Evolutionary conservation across 2,113 vertebrate genomes (phyloP), one percentile per base, ranked within the genome.

Genomic region (Peromyscus maniculatus): DNA sequence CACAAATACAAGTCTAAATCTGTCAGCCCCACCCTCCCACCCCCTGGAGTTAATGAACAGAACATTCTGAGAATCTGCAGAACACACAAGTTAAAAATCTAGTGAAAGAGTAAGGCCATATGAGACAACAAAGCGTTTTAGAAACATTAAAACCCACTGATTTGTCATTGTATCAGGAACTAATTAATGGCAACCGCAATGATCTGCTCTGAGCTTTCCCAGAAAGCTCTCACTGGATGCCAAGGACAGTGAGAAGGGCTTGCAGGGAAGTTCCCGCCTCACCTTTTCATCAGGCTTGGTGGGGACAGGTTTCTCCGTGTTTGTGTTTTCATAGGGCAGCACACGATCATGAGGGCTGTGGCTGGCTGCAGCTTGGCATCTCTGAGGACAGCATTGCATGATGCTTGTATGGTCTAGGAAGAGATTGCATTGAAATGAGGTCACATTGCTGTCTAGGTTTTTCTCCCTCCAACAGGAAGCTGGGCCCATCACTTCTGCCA

Each of bases 251-350:
- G 26, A 31, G 89, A 66, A 46, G 31, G 79, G 31, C 28, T 19
- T 1, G 1, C 24, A 5, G 66, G 72, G 66, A 49, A 3, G 5
- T 0, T 69, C 36, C 43, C 96, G 19, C 52, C 83, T 98, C 98
- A 99, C 98, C 98, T 98, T 97, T 86, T 82, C 86, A 11, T 33
- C 59, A 24, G 78, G 5, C 16, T 67, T 91, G 0, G 9, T 1
- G 11, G 67, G 95, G 62, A 26, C 49, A 17, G 83, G 71, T 24
- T 55, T 96, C 89, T 94, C 94, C 64, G 0, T 11, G 89, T 91
- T 79, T 2, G 1, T 31, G 64, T 74, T 82, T 64, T 89, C 94
- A 52, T 74, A 33, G 78, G 94, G 75, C 31, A 77, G 64, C 24
- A 13, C 83, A 2, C 28, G 67, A 88, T 91, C 96, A 26, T 0